phyloP scores from a whole-genome alignment of 2,797 vertebrate genomes.

The Schizopygopsis pylzovi region DNA sequence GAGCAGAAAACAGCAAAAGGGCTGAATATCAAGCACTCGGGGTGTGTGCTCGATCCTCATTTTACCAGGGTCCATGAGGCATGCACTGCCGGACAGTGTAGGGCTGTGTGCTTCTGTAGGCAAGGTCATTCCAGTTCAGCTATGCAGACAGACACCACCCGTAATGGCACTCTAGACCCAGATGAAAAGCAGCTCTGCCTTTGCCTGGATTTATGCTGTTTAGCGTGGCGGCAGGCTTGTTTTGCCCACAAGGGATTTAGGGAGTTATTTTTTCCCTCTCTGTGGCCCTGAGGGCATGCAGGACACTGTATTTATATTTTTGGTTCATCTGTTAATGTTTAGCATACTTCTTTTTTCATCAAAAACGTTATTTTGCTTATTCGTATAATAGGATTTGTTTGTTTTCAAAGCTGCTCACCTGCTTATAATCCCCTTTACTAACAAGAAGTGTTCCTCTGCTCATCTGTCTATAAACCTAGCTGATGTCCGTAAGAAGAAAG shows the following conservation, averaged over 20 bases:
- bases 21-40: slow-evolving; percentile 21
- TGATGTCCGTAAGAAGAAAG: background rate
- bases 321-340: background rate
- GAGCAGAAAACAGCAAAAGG: slow-evolving; percentile 25
- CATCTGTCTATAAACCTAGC: background rate
- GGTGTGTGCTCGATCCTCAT: slow-evolving; percentile 13
- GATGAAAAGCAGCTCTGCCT: slow-evolving; percentile 51
- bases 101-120: slow-evolving; percentile 61
- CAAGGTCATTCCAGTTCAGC: slow-evolving; percentile 63
- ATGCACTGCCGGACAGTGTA: slow-evolving; percentile 60
- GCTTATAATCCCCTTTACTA: background rate
- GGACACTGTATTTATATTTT: background rate
- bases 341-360: background rate
- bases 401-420: background rate
- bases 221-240: slow-evolving; percentile 53
- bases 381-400: background rate
- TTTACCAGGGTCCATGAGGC: slow-evolving; percentile 30
- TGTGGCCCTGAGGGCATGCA: background rate
- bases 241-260: slow-evolving; percentile 59
- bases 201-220: slow-evolving; percentile 48
- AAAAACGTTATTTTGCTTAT: background rate
- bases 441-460: background rate
- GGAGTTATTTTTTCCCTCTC: slow-evolving; percentile 26
- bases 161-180: slow-evolving; percentile 38
- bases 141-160: slow-evolving; percentile 54